Evolutionary conservation across 1,140 invertebrate species (phyloP).

Genomic region (Papilio aristodemus): DNA sequence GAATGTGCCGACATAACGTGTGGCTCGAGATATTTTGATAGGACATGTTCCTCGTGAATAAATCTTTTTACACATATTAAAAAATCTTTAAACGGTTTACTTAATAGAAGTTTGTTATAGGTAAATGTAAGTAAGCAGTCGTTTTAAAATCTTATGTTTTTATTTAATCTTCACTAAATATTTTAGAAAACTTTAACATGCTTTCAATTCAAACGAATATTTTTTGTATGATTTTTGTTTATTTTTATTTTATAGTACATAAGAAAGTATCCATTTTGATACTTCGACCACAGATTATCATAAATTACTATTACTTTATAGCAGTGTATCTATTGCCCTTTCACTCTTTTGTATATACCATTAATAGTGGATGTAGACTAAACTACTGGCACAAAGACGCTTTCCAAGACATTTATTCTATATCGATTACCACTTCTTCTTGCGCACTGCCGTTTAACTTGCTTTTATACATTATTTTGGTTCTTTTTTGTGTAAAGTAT

Average conservation of each 20-base stretch:
- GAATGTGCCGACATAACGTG: constrained; percentile 79
- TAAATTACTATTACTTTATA: neutral
- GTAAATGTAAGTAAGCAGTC: neutral
- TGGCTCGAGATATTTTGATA: constrained; percentile 80
- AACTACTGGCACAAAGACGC: constrained; percentile 6
- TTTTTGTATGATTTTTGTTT: too few relatives aligned
- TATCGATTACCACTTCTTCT: constrained; percentile 20
- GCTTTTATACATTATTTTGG: neutral
- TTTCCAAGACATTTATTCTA: constrained; percentile 6
- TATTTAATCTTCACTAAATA: neutral
- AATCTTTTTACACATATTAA: constrained; percentile 78
- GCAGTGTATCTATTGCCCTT: neutral
- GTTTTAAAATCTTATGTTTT: neutral
- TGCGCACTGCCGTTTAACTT: constrained; percentile 8
- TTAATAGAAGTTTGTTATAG: constrained; percentile 40
- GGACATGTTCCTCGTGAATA: constrained; percentile 77
- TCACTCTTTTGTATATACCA: neutral
- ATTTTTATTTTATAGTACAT: too few relatives aligned
- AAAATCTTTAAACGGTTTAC: constrained; percentile 72
- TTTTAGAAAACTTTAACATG: too few relatives aligned
- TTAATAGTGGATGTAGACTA: neutral
- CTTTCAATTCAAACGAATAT: too few relatives aligned
- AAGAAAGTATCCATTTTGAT: neutral
- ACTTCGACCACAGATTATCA: neutral
- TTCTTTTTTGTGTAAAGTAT: neutral